phyloP scores from a whole-genome alignment of 2,113 vertebrate species.

The Cebus imitator region DNA sequence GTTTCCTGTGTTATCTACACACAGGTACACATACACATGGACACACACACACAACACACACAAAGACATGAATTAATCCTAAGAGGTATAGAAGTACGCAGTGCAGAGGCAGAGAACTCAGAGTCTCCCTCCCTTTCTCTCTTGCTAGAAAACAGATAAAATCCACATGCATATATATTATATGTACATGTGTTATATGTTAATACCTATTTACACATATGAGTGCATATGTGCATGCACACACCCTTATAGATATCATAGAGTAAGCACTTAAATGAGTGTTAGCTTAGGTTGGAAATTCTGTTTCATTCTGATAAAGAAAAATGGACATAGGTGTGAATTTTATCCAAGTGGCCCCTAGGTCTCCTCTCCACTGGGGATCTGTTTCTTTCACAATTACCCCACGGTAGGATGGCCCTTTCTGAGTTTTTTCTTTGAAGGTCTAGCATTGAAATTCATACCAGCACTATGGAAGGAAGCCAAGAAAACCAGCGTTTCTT shows the following conservation, averaged over 20 bases:
- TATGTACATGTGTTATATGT: not conserved
- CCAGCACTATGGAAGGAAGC: constrained; percentile 41
- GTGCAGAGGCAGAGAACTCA: not conserved
- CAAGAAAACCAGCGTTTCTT: constrained; percentile 49
- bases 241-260: not conserved
- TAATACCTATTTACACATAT: not conserved
- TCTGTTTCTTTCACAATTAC: not conserved
- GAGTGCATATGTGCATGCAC: not conserved
- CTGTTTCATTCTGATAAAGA: constrained; percentile 42
- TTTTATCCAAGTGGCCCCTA: not conserved
- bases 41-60: not conserved
- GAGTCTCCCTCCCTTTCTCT: not conserved
- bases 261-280: not conserved
- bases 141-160: too few relatives aligned
- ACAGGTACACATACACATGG: not conserved
- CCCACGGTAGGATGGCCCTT: not conserved
- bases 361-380: not conserved
- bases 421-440: constrained; percentile 27
- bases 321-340: not conserved
- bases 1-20: not conserved
- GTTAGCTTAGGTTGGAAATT: not conserved
- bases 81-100: not conserved
- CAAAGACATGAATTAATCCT: not conserved
- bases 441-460: constrained; percentile 52
- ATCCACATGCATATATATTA: too few relatives aligned